phyloP scores from a whole-genome alignment of 2,113 vertebrate genomes.

The Triplophysa tibetana region DNA sequence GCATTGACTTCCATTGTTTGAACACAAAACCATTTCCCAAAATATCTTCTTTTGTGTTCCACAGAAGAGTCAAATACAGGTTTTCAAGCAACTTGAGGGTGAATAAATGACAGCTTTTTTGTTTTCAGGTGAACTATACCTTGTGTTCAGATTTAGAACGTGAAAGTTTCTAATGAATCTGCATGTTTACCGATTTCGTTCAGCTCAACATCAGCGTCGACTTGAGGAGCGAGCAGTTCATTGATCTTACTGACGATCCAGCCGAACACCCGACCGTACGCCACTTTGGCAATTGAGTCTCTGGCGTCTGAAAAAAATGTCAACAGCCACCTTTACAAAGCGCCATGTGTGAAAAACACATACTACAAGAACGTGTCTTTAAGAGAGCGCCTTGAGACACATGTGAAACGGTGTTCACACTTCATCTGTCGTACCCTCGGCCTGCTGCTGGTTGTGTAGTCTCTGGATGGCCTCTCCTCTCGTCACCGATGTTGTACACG shows the following conservation, averaged over 20 bases:
- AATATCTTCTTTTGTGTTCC: too few species aligned
- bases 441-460: constrained; percentile 77
- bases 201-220: constrained; percentile 65
- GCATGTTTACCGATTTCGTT: constrained; percentile 71
- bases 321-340: not conserved
- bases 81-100: too few species aligned
- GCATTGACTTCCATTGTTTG: too few species aligned
- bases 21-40: too few species aligned
- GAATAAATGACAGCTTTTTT: too few species aligned
- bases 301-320: constrained; percentile 67
- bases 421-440: constrained; percentile 66
- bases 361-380: too few species aligned
- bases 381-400: too few species aligned
- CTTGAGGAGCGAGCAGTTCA: constrained; percentile 67
- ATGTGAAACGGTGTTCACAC: too few species aligned
- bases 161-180: too few species aligned
- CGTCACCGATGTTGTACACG: constrained; percentile 69
- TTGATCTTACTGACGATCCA: constrained; percentile 81
- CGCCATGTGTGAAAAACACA: not conserved
- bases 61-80: too few species aligned
- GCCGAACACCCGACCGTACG: constrained; percentile 73
- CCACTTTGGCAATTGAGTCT: constrained; percentile 77
- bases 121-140: too few species aligned
- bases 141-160: too few species aligned
- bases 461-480: constrained; percentile 74